Evolutionary conservation across 2,888 invertebrate species (phyloP).

Genomic region (Machimus atricapillus): DNA sequence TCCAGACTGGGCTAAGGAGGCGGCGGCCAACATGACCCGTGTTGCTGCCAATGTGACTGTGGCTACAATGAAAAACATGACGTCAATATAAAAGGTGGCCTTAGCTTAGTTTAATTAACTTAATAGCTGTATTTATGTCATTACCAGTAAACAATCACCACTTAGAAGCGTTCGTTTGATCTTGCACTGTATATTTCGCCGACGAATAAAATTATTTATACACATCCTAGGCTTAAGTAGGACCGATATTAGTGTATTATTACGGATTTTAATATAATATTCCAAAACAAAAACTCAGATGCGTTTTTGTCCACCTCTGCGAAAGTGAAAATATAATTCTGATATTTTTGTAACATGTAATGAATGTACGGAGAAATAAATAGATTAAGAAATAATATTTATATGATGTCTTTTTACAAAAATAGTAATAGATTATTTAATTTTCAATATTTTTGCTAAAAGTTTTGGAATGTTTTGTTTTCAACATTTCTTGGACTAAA

Average conservation of each 20-base stretch:
- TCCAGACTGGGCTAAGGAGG: conserved; percentile 69
- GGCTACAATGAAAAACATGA: background rate
- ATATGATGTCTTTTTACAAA: too few relatives aligned
- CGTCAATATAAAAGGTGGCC: background rate
- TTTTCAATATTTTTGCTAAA: too few relatives aligned
- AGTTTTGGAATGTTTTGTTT: too few relatives aligned
- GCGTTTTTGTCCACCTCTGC: background rate
- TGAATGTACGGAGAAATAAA: background rate
- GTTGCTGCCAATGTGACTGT: background rate
- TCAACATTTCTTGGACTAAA: too few relatives aligned
- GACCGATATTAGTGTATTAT: background rate
- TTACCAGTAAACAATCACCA: background rate
- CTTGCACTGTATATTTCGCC: background rate
- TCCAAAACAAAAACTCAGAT: background rate
- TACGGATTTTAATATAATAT: background rate
- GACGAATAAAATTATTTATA: conserved; percentile 13
- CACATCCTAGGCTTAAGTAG: conserved; percentile 6
- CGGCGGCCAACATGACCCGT: background rate
- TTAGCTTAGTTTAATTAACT: background rate
- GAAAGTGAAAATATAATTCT: background rate
- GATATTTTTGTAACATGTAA: background rate
- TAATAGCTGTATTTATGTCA: conserved; percentile 15
- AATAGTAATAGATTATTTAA: too few relatives aligned
- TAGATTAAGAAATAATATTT: background rate
- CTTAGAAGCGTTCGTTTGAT: background rate